Percentiles rank a stretch among this genome's conserved stretches.
Evolutionary conservation across 2,888 invertebrate species (phyloP).

Genomic region (Lomographa bimaculata): DNA sequence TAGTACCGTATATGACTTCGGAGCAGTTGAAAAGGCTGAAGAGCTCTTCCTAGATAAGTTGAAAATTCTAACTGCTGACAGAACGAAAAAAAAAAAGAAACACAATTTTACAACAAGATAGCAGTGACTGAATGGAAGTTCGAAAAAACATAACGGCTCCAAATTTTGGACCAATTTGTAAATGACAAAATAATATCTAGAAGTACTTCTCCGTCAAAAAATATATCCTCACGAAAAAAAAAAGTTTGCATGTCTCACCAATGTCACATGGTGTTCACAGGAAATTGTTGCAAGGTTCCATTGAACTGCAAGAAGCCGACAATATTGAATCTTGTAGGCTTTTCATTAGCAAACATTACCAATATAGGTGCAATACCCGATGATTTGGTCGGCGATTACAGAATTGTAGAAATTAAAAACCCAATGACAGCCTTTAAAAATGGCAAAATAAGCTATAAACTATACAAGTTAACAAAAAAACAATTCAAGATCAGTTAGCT

Average conservation of each 20-base stretch:
- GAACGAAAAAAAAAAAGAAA: constrained; percentile 3
- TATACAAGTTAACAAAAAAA: too few species aligned
- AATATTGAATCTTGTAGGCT: too few species aligned
- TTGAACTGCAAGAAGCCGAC: neutral
- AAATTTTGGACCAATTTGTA: constrained; percentile 7
- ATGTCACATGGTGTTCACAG: constrained; percentile 9
- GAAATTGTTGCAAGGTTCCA: too few species aligned
- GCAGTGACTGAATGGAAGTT: constrained; percentile 15
- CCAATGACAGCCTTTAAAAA: too few species aligned
- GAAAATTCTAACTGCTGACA: constrained; percentile 10
- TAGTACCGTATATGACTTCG: constrained; percentile 4
- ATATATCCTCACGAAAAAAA: constrained; percentile 5
- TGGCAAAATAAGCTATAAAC: too few species aligned
- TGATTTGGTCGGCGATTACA: too few species aligned
- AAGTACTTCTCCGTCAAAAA: constrained; percentile 1
- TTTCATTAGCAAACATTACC: too few species aligned
- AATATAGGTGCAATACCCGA: too few species aligned
- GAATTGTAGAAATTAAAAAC: too few species aligned
- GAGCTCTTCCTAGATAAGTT: constrained; percentile 11
- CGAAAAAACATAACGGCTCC: constrained; percentile 10
- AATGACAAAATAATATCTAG: constrained; percentile 3
- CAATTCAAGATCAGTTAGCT: too few species aligned
- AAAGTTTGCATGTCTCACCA: constrained; percentile 2
- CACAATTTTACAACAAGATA: constrained; percentile 13
- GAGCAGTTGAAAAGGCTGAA: constrained; percentile 1